Conservation (phyloP, 1,140 invertebrate species). For the Akabosia matsudoensis region DNA sequence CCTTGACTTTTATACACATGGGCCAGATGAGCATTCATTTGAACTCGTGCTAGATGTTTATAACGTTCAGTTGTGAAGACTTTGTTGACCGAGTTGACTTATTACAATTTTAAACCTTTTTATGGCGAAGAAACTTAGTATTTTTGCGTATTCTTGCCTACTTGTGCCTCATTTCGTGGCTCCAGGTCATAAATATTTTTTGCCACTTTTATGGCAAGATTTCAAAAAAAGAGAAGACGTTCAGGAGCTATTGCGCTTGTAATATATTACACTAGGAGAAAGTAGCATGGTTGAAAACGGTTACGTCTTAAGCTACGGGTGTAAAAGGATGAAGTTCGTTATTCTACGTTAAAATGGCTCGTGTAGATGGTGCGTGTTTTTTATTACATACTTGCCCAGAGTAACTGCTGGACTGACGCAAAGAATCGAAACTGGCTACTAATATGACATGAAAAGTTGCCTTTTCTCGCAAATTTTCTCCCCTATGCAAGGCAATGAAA, state of each 20-base stretch:
- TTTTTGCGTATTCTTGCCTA: slow-evolving; percentile 8
- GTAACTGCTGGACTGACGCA: no score
- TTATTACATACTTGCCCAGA: no score
- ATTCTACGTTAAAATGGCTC: no score
- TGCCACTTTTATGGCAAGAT: slow-evolving; percentile 7
- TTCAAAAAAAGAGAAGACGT: neutral
- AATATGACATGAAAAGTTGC: slow-evolving; percentile 13
- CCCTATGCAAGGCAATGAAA: neutral
- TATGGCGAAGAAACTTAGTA: neutral
- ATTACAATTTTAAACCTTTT: neutral
- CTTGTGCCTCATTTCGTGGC: slow-evolving; percentile 9
- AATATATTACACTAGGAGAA: neutral
- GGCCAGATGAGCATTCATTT: no score
- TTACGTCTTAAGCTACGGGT: neutral
- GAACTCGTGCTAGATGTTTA: no score
- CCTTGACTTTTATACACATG: no score
- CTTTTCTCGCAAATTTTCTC: neutral
- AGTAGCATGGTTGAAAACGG: no score
- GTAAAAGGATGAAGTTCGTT: no score
- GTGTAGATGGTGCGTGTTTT: no score
- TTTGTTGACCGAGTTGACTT: neutral
- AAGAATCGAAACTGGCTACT: neutral
- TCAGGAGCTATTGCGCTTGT: neutral
- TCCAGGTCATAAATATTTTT: slow-evolving; percentile 7
- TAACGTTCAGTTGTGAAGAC: no score